These are phyloP conservation scores for Linurgus olivaceus DNA, from an alignment of 2,797 vertebrate genomes.

Conservation along the genomic window DNA sequence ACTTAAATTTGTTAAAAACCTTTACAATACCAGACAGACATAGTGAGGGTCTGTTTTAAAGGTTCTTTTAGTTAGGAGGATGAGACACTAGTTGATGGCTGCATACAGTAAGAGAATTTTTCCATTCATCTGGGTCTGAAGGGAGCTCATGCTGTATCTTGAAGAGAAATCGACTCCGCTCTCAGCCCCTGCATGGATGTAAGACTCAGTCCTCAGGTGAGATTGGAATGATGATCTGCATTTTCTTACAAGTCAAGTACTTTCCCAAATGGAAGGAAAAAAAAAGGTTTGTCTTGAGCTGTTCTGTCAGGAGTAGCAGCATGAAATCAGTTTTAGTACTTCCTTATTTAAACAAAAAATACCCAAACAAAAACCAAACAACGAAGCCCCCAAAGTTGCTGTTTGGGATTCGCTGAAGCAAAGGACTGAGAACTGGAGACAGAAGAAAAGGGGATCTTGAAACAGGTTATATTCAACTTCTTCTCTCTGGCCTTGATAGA, in stretches of 20 bases:
- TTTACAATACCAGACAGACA: not conserved
- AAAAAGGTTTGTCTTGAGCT: not conserved
- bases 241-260: not conserved
- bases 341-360: not conserved
- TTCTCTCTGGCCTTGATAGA: not conserved
- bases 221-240: not conserved
- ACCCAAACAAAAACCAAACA: not conserved
- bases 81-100: not conserved
- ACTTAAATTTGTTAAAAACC: not conserved
- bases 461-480: not conserved
- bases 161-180: not conserved
- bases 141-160: not conserved
- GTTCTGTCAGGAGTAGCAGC: not conserved
- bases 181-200: accelerated
- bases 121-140: not conserved
- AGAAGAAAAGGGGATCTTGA: not conserved
- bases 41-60: not conserved
- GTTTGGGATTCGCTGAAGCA: not conserved
- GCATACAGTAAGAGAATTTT: not conserved
- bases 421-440: not conserved
- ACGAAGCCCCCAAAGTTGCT: not conserved
- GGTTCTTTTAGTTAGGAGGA: not conserved
- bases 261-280: not conserved
- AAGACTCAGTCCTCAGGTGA: not conserved
- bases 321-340: not conserved